Evolutionary conservation across 1,140 invertebrate genomes (phyloP).

Genomic region (Camponotus vicinus): DNA sequence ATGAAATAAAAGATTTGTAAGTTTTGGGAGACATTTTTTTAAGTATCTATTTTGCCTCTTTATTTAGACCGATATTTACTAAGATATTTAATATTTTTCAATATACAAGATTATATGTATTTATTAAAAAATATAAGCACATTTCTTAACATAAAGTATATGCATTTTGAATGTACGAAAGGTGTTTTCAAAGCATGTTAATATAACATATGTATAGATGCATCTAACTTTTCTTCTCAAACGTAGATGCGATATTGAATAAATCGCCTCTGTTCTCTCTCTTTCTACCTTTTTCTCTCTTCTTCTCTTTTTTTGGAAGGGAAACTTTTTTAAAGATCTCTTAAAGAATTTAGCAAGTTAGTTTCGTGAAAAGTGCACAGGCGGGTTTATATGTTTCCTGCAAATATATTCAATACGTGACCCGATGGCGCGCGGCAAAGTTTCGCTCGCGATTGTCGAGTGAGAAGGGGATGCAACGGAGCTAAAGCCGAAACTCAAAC

Average conservation of each 20-base stretch:
- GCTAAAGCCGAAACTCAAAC: slow-evolving; percentile 61
- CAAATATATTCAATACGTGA: slow-evolving; percentile 63
- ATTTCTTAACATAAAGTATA: not conserved
- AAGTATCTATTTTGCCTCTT: not conserved
- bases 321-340: slow-evolving; percentile 42
- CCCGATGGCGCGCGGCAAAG: slow-evolving; percentile 38
- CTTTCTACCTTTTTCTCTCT: not conserved
- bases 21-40: not conserved
- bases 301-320: too few species aligned
- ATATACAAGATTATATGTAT: too few species aligned
- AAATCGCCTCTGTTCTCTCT: slow-evolving; percentile 9
- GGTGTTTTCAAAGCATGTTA: slow-evolving; percentile 6
- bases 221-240: not conserved
- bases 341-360: slow-evolving; percentile 57
- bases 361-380: slow-evolving; percentile 54
- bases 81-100: not conserved
- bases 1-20: not conserved
- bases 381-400: slow-evolving; percentile 42
- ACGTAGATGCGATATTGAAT: slow-evolving; percentile 47
- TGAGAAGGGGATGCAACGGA: not conserved
- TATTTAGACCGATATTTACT: not conserved
- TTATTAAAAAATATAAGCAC: too few species aligned
- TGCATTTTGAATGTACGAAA: not conserved
- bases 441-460: slow-evolving; percentile 43
- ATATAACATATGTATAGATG: not conserved